A percentile compares a stretch with the other conserved stretches of the same genome.
Conservation (phyloP, 1,140 invertebrate genomes). For the Calephelis nemesis region DNA sequence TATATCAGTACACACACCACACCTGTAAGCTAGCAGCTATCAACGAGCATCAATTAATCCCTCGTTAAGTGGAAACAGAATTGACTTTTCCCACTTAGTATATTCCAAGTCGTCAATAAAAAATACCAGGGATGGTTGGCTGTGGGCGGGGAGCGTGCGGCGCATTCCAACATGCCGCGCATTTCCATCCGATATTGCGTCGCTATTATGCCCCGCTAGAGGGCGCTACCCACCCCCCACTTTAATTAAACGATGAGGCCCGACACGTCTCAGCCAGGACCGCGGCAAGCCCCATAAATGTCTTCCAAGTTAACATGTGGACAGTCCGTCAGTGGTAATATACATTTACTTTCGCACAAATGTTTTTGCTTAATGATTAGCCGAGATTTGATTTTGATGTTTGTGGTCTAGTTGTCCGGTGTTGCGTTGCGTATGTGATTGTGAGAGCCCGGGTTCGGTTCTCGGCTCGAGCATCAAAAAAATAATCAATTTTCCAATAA, state of each 20-base stretch:
- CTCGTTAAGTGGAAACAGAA: constrained; percentile 45
- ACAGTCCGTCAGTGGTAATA: constrained; percentile 19
- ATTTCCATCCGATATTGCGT: constrained; percentile 79
- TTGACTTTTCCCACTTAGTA: constrained; percentile 58
- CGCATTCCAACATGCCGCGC: constrained; percentile 78
- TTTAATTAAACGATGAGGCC: constrained; percentile 78
- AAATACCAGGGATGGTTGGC: constrained; percentile 76
- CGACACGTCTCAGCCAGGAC: constrained; percentile 66
- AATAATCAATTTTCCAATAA: too few relatives aligned
- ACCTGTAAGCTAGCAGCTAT: too few relatives aligned
- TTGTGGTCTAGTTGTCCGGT: not conserved
- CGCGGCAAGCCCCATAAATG: constrained; percentile 74
- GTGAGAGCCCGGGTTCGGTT: too few relatives aligned
- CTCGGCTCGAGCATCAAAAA: too few relatives aligned
- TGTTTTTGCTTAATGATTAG: not conserved
- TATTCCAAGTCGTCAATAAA: constrained; percentile 76
- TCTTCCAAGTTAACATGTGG: constrained; percentile 53
- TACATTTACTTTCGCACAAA: too few relatives aligned
- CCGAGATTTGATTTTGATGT: not conserved
- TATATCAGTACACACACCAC: too few relatives aligned
- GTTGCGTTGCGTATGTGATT: not conserved
- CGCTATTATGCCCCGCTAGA: constrained; percentile 73
- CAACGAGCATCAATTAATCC: constrained; percentile 20
- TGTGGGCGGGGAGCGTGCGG: constrained; percentile 67
- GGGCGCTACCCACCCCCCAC: constrained; percentile 55